Evolutionary conservation across 2,888 invertebrate species (phyloP), one percentile per base, ranked within the genome.

Genomic region (Luperina testacea): DNA sequence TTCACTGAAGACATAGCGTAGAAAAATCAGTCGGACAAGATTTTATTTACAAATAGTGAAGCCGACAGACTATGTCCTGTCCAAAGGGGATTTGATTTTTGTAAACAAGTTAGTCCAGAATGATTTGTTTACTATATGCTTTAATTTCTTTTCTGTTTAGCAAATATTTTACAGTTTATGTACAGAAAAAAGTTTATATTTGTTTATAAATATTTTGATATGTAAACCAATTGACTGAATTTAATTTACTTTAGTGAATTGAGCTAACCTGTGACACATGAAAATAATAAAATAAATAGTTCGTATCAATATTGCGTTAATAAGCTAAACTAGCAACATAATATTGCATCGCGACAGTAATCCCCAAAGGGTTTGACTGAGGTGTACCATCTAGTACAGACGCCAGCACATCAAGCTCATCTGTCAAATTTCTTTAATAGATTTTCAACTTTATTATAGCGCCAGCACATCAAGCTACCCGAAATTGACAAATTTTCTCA

Each of bases 1-100:
- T 78, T 73, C 75, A 27, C 48, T 38, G 68, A 15, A 9, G n/a
- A 65, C 71, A 75, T 11, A 88, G 88, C 17, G 24, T 81, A 86
- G 42, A 24, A 64, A 69, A 17, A 67, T 67, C 79, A 75, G 89
- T 83, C 13, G 0, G 42, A 77, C 38, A 83, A 69, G 6, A 64
- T 83, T 83, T 64, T 59, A 48, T 63, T 48, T 72, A 1, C n/a
- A 45, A 59, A 3, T 9, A 57, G 9, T 9, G 57, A 24, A 57
- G 24, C 9, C 20, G 7, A 20, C 9, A 57, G 9, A 57, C 7
- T 53, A 53, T 53, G 53, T 53, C 53, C 8, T 48, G 48, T 13
- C 48, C 20, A 24, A 57, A 24, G 24, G 57, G 8, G 24, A 57
- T 9, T 63, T 24, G 59, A 74, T 42, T 76, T 13, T 8, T 32